These are phyloP conservation scores for Tetrax tetrax DNA, from an alignment of 2,113 vertebrate species.

Conservation along the genomic window DNA sequence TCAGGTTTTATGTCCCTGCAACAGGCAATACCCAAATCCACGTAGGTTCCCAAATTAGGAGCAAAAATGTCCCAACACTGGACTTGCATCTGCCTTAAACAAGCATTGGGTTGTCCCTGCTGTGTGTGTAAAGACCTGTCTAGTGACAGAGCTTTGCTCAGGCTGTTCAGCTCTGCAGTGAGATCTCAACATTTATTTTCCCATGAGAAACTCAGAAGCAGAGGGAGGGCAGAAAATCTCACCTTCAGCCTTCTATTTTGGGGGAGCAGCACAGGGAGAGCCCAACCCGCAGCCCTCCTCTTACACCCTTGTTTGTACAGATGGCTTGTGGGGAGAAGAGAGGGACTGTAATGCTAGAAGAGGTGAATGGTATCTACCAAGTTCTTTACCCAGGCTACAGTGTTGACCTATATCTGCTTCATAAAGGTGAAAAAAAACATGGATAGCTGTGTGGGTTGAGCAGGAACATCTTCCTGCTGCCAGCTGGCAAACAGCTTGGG, in stretches of 20 bases:
- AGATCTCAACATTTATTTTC: not conserved
- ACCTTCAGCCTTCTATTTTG: not conserved
- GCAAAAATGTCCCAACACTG: fast-evolving
- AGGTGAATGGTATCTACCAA: slow-evolving; percentile 29
- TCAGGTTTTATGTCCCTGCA: not conserved
- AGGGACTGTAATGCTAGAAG: not conserved
- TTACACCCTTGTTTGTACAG: not conserved
- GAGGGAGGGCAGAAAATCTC: not conserved
- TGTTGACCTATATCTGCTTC: slow-evolving; percentile 60
- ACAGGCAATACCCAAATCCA: not conserved
- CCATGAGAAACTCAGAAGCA: not conserved
- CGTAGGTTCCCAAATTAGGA: not conserved
- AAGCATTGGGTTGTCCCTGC: not conserved
- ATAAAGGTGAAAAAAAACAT: slow-evolving; percentile 67
- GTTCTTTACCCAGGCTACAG: slow-evolving; percentile 1
- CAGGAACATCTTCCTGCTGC: slow-evolving; percentile 56
- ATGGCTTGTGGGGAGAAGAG: not conserved
- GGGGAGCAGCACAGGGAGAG: not conserved
- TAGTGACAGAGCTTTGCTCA: not conserved
- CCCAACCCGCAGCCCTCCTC: not conserved
- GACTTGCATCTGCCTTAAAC: not conserved
- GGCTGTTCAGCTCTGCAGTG: not conserved
- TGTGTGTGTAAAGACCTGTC: not conserved
- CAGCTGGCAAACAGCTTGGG: slow-evolving; percentile 69
- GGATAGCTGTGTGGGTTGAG: slow-evolving; percentile 51